phyloP scores from a whole-genome alignment of 2,888 invertebrate species.

The Arge pagana region DNA sequence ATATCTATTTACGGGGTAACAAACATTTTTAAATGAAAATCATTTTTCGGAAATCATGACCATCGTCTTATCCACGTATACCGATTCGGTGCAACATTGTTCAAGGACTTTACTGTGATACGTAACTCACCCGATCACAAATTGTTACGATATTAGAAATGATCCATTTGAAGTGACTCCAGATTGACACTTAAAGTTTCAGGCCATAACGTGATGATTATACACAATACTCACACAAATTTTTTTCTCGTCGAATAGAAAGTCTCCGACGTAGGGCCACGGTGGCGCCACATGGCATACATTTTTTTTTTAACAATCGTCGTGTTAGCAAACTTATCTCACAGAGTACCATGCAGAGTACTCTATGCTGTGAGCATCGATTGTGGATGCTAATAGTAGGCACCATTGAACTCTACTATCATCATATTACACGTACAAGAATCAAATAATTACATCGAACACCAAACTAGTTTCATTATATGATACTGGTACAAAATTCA shows the following conservation, averaged over 20 bases:
- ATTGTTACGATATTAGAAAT: neutral
- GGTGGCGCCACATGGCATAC: slow-evolving; percentile 21
- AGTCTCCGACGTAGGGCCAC: slow-evolving; percentile 21
- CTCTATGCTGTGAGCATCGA: no score
- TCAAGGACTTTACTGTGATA: neutral
- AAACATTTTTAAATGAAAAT: slow-evolving; percentile 14
- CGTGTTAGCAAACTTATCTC: no score
- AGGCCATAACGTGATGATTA: slow-evolving; percentile 12
- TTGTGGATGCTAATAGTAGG: no score
- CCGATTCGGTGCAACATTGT: neutral
- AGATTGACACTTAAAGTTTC: slow-evolving; percentile 15
- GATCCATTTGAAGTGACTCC: neutral
- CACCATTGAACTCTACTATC: no score
- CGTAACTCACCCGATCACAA: neutral
- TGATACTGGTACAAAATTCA: no score
- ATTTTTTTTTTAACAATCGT: slow-evolving; percentile 15
- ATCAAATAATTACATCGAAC: no score
- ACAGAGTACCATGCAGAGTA: no score
- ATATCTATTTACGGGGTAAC: slow-evolving; percentile 10
- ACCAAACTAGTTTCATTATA: no score
- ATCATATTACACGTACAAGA: no score
- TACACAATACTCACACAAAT: slow-evolving; percentile 1
- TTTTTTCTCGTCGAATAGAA: neutral
- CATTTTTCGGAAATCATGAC: neutral
- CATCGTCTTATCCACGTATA: neutral